phyloP scores from a whole-genome alignment of 92 coral and sea anemone species.

The Parazoanthus swiftii region DNA sequence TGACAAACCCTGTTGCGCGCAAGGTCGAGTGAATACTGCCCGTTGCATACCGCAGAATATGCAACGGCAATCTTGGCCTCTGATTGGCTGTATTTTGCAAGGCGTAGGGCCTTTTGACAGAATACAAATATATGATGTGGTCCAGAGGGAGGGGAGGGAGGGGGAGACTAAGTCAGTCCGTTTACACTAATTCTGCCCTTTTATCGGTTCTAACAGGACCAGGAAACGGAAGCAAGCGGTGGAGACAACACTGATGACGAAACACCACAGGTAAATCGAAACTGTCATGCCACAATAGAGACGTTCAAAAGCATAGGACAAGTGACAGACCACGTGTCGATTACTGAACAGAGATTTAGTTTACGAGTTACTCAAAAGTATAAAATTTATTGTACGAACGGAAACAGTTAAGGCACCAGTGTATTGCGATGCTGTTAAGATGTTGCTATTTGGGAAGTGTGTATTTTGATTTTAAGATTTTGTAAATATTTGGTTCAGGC shows the following conservation, averaged over 20 bases:
- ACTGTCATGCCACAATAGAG: not conserved
- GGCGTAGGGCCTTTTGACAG: too few relatives aligned
- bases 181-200: too few relatives aligned
- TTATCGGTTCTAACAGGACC: not conserved
- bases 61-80: too few relatives aligned
- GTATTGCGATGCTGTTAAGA: not conserved
- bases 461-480: not conserved
- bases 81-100: too few relatives aligned
- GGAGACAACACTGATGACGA: not conserved
- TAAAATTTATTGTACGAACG: not conserved
- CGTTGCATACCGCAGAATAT: too few relatives aligned
- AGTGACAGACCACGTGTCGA: not conserved
- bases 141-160: too few relatives aligned
- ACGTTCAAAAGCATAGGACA: too few relatives aligned
- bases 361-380: not conserved
- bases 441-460: not conserved
- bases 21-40: too few relatives aligned
- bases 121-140: too few relatives aligned
- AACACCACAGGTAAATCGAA: not conserved
- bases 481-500: not conserved
- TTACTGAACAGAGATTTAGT: too few relatives aligned
- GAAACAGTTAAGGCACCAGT: not conserved
- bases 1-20: too few relatives aligned
- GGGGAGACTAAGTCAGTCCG: too few relatives aligned
- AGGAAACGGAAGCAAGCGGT: not conserved